Base-by-base conservation (phyloP, 2,888 invertebrate genomes). In the Tetropium fuscum region DNA sequence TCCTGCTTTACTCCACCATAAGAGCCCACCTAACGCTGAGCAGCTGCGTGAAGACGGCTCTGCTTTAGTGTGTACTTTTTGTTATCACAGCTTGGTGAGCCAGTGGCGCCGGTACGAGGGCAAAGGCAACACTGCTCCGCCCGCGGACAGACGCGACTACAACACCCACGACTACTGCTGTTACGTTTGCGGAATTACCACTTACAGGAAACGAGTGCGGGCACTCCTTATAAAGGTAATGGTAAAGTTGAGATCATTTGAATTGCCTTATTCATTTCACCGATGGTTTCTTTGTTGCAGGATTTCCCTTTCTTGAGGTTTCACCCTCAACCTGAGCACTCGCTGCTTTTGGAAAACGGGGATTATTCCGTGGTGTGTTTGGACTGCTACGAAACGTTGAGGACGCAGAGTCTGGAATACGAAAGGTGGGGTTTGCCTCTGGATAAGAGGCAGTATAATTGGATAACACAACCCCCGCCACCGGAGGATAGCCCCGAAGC, bases 81-180 rank as follows among this genome's bases (percentile, higher is more conserved):
- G 97, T 84, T 97, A 94, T 84, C 95, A 95, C 82, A 81, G 79
- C 68, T 73, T 82, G 63, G 81, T 82, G 25, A 79, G 77, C 55
- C 81, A 81, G 66, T 81, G 80, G 78, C 61, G 80, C 49, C 68
- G 89, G 73, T 89, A 89, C 82, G 90, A 90, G 78, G 83, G 87
- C 53, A 82, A 86, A 72, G 87, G 86, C 64, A 81, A 82, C 11
- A 81, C 82, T 70, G 80, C 82, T 3, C 83, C 85, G 58, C 85
- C 91, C 10, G 88, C 90, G 64, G 86, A 86, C 62, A 87, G 91
- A 60, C 86, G 96, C 51, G 90, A 88, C 76, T 97, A 97, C 84
- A 93, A 94, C 82, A 91, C 93, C 72, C 93, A 93, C 81, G 94
- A 95, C 83, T 97, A 95, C 84, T 90, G 92, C 78, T 97, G 97